These are phyloP conservation scores for Cossypha niveicapilla DNA, from an alignment of 2,797 vertebrate genomes.

Conservation along the genomic window DNA sequence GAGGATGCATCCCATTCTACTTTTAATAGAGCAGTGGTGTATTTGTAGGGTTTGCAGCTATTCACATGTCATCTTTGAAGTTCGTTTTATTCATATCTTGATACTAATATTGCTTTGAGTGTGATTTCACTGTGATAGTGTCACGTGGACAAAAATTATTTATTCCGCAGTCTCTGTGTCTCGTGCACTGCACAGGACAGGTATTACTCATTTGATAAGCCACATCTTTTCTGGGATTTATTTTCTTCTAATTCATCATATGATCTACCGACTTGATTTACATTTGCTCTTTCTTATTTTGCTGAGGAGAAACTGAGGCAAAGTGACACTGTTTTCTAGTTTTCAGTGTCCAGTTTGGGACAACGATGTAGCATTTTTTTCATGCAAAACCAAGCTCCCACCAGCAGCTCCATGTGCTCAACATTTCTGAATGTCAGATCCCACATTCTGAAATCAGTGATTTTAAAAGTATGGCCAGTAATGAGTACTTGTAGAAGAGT, in stretches of 20 bases:
- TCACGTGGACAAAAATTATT: neutral
- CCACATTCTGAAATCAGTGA: neutral
- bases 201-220: neutral
- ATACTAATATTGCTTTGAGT: neutral
- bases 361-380: neutral
- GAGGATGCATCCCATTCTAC: neutral
- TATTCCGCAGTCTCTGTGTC: neutral
- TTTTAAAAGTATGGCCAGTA: neutral
- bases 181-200: neutral
- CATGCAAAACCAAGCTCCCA: neutral
- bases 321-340: neutral
- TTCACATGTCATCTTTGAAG: neutral
- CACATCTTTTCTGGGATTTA: neutral
- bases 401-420: neutral
- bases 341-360: neutral
- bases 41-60: neutral
- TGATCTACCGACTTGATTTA: neutral
- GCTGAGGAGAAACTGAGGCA: neutral
- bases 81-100: neutral
- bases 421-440: neutral
- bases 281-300: neutral
- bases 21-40: neutral
- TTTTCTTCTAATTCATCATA: neutral
- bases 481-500: neutral
- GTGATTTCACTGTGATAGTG: neutral